Conservation (phyloP, 2,888 invertebrate species). For the Hedychridium roseum region DNA sequence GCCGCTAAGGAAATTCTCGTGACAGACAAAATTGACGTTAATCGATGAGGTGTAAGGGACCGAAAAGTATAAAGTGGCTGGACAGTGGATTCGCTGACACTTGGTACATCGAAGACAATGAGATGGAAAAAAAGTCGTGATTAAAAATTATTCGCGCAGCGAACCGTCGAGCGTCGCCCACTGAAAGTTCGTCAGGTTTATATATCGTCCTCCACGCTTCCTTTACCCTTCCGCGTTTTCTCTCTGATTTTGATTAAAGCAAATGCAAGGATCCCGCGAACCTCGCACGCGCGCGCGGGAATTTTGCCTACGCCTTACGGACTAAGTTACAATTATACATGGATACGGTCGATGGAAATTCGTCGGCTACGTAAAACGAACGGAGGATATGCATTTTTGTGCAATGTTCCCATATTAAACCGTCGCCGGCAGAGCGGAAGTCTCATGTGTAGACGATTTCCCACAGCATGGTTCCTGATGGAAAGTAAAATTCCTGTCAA, state of each 20-base stretch:
- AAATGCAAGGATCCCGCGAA: slow-evolving; percentile 27
- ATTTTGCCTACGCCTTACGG: slow-evolving; percentile 27
- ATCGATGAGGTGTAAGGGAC: too few species aligned
- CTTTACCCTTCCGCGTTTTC: too few species aligned
- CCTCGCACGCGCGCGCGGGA: slow-evolving; percentile 6
- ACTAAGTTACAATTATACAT: slow-evolving; percentile 23
- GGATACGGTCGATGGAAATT: slow-evolving; percentile 44
- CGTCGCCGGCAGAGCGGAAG: slow-evolving; percentile 18
- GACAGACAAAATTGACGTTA: too few species aligned
- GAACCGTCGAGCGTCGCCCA: slow-evolving; percentile 40
- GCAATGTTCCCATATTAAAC: slow-evolving; percentile 56
- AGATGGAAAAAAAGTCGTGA: too few species aligned
- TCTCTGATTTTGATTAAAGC: slow-evolving; percentile 53
- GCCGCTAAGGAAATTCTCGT: too few species aligned
- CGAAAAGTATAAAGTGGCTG: too few species aligned
- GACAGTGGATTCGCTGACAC: too few species aligned
- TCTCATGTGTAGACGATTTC: too few species aligned
- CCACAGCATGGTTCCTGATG: too few species aligned
- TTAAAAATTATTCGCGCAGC: slow-evolving; percentile 29
- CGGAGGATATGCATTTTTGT: slow-evolving; percentile 58
- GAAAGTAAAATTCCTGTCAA: too few species aligned
- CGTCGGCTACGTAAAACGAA: slow-evolving; percentile 49
- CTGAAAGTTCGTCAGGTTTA: slow-evolving; percentile 32
- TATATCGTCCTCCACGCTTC: too few species aligned
- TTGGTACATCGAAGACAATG: too few species aligned